phyloP scores from a whole-genome alignment of 2,113 vertebrate genomes.

The Phrynosoma platyrhinos region DNA sequence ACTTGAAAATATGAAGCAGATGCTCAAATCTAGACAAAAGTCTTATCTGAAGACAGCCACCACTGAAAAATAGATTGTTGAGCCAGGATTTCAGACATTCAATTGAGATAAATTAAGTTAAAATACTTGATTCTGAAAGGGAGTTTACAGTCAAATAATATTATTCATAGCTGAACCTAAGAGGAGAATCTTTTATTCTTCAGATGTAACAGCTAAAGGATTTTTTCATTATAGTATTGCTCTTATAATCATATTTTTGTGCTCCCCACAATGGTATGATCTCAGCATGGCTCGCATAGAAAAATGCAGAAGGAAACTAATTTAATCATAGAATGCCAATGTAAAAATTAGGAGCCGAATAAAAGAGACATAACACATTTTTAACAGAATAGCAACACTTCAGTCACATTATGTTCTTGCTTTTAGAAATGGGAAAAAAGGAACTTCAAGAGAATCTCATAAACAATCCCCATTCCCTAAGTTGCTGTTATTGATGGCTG shows the following conservation, averaged over 20 bases:
- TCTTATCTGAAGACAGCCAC: background rate
- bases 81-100: slow-evolving; percentile 42
- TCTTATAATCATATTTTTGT: slow-evolving; percentile 31
- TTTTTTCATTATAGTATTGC: slow-evolving; percentile 42
- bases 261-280: background rate
- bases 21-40: rapidly evolving
- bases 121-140: slow-evolving; percentile 18
- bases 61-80: background rate
- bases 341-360: slow-evolving; percentile 67
- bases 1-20: slow-evolving; percentile 10
- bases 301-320: slow-evolving; percentile 60
- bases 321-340: slow-evolving; percentile 67
- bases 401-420: slow-evolving; percentile 56
- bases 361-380: slow-evolving; percentile 68
- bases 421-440: slow-evolving; percentile 56
- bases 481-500: background rate
- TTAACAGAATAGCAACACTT: slow-evolving; percentile 72
- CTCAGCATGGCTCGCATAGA: background rate
- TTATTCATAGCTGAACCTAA: slow-evolving; percentile 34
- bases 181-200: slow-evolving; percentile 37
- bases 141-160: background rate
- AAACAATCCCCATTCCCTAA: background rate
- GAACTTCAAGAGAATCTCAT: background rate
- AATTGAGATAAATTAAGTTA: slow-evolving; percentile 40
- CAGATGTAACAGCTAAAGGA: slow-evolving; percentile 53